These are phyloP conservation scores for Coryphaenoides rupestris DNA, from an alignment of 2,113 vertebrate genomes.

Conservation along the genomic window DNA sequence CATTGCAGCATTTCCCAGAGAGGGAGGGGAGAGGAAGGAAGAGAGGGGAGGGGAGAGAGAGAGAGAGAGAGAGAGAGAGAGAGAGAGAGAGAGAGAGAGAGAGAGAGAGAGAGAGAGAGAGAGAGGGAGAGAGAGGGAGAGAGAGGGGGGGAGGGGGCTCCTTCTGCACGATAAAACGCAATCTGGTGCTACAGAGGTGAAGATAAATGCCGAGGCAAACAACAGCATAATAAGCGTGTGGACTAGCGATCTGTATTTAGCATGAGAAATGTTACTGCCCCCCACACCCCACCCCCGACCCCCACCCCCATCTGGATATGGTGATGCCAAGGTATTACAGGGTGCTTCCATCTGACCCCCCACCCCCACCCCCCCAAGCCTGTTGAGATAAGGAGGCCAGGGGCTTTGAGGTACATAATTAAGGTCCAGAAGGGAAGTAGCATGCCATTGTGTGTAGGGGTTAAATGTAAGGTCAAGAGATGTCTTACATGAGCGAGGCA, in stretches of 20 bases:
- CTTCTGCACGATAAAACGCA: constrained; percentile 43
- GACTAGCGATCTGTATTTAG: constrained; percentile 17
- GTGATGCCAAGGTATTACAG: constrained; percentile 5
- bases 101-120: neutral
- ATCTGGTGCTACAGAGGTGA: constrained; percentile 34
- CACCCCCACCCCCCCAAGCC: no score
- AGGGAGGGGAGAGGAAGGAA: constrained; percentile 40
- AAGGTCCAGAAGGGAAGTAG: constrained; percentile 3
- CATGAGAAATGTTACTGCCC: constrained; percentile 7
- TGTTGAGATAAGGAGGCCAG: constrained; percentile 34
- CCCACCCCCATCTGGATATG: constrained; percentile 9
- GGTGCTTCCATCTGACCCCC: constrained; percentile 12
- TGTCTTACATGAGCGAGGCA: neutral
- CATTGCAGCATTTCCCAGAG: constrained; percentile 79
- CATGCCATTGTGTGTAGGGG: constrained; percentile 3
- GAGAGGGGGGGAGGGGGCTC: constrained; percentile 5
- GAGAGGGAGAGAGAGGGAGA: neutral
- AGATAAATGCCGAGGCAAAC: constrained; percentile 24
- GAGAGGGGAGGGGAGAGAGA: neutral
- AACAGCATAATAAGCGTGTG: constrained; percentile 16
- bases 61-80: neutral
- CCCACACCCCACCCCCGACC: no score
- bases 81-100: neutral
- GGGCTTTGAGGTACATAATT: constrained; percentile 31
- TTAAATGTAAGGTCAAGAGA: constrained; percentile 6